phyloP scores from a whole-genome alignment of 2,888 invertebrate species.

The Caenorhabditis uteleia region DNA sequence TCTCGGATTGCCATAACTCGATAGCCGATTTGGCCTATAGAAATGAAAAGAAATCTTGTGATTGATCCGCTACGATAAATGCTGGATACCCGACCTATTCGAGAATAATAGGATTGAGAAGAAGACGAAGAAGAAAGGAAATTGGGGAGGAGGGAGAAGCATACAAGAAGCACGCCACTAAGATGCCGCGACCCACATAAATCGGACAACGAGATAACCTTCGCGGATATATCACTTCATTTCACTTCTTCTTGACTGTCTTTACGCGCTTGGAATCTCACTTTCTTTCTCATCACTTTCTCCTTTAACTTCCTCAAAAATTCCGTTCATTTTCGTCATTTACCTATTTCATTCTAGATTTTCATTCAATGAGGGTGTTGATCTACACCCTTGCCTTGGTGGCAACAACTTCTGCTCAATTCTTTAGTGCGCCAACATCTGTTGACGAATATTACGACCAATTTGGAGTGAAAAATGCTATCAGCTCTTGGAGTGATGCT shows the following conservation, averaged over 20 bases:
- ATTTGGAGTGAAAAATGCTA: constrained; percentile 53
- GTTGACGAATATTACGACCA: constrained; percentile 36
- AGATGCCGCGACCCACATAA: constrained; percentile 36
- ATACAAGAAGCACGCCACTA: neutral
- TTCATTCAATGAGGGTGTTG: constrained; percentile 31
- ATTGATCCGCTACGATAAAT: no score
- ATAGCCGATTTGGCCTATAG: no score
- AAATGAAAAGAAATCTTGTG: no score
- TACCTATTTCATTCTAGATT: constrained; percentile 6
- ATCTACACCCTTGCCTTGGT: constrained; percentile 22
- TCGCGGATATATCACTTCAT: constrained; percentile 42
- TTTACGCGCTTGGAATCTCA: constrained; percentile 13
- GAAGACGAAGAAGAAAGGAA: no score
- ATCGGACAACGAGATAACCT: constrained; percentile 29
- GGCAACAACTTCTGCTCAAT: constrained; percentile 24
- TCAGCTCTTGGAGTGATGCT: constrained; percentile 48
- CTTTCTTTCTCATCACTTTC: constrained; percentile 43
- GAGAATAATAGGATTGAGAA: no score
- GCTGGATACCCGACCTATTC: no score
- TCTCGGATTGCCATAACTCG: no score
- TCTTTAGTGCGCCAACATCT: constrained; percentile 18
- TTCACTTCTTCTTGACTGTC: constrained; percentile 19
- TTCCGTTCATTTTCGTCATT: constrained; percentile 10
- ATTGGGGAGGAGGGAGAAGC: neutral
- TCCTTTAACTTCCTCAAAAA: constrained; percentile 21